Percentiles rank a stretch among this genome's conserved stretches.
Conservation (phyloP, 2,888 invertebrate genomes). For the Stramonita haemastoma region DNA sequence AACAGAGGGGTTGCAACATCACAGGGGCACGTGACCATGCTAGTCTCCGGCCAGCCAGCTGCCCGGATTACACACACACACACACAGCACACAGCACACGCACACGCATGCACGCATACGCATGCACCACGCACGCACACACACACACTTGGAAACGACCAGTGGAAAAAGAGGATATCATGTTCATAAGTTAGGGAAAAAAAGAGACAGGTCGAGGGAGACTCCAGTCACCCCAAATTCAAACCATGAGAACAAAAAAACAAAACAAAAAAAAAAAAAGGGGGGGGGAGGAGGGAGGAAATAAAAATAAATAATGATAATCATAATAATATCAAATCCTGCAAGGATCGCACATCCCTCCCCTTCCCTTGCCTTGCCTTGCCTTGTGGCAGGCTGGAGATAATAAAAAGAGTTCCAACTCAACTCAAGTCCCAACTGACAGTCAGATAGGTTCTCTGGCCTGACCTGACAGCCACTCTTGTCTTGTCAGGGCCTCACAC, state of each 20-base stretch:
- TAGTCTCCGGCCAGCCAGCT: slow-evolving; percentile 4
- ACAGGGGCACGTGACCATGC: slow-evolving; percentile 3
- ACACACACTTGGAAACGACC: not conserved
- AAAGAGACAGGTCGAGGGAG: too few species aligned
- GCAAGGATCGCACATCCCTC: too few species aligned
- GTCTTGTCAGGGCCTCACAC: too few species aligned
- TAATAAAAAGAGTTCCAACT: too few species aligned
- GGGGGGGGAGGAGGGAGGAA: not conserved
- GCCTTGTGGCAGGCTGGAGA: too few species aligned
- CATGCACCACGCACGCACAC: not conserved
- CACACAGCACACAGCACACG: slow-evolving; percentile 9
- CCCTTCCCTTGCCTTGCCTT: too few species aligned
- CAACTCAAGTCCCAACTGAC: too few species aligned
- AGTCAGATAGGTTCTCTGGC: too few species aligned
- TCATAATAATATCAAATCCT: too few species aligned
- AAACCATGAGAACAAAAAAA: not conserved
- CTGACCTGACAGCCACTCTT: too few species aligned
- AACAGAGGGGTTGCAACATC: not conserved
- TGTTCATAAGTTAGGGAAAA: not conserved
- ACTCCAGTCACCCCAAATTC: too few species aligned
- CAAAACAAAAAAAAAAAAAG: not conserved
- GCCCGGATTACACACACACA: not conserved
- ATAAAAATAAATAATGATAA: too few species aligned
- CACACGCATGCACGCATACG: not conserved
- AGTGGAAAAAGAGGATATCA: not conserved